These are phyloP conservation scores for Erebia ligea DNA, from an alignment of 2,888 invertebrate genomes.

Conservation along the genomic window DNA sequence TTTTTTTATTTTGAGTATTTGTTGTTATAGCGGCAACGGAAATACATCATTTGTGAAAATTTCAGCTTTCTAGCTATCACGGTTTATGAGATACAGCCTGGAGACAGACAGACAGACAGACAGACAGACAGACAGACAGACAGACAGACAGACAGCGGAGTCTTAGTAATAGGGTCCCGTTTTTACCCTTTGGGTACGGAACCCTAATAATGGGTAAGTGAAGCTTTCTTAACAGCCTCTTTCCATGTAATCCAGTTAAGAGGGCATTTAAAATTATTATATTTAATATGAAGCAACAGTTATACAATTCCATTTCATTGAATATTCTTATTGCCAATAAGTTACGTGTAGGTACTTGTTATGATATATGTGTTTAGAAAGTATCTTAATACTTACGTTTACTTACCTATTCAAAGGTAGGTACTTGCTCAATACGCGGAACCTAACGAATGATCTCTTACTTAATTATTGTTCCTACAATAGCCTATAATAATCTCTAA, in stretches of 20 bases:
- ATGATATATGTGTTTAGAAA: constrained; percentile 31
- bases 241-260: not conserved
- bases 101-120: no score
- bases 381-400: constrained; percentile 19
- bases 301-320: constrained; percentile 17
- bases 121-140: no score
- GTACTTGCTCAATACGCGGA: constrained; percentile 9
- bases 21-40: no score
- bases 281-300: constrained; percentile 1
- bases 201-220: not conserved
- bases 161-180: no score
- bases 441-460: not conserved
- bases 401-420: not conserved
- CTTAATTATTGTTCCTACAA: no score
- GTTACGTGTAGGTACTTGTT: constrained; percentile 16
- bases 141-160: no score
- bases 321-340: constrained; percentile 25
- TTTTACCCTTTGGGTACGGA: no score
- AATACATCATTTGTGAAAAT: no score
- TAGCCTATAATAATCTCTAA: no score
- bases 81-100: no score
- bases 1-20: no score
- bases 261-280: not conserved
- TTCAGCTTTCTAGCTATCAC: no score
- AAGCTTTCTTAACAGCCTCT: not conserved